Evolutionary conservation across 2,888 invertebrate genomes (phyloP).

Genomic region (Hypercompe scribonia): DNA sequence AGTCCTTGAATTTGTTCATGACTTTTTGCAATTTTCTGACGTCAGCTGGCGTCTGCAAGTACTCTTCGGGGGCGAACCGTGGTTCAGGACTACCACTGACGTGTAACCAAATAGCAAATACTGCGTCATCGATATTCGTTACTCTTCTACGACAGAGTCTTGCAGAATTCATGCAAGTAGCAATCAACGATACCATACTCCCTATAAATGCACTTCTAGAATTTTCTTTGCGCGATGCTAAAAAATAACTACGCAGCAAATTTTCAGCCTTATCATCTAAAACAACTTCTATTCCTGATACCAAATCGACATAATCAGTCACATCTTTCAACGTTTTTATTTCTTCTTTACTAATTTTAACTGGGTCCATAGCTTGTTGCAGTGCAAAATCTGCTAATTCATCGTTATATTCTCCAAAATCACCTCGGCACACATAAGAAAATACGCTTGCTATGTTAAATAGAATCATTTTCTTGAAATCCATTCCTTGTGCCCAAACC

Average conservation of each 20-base stretch:
- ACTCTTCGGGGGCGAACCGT: slow-evolving; percentile 76
- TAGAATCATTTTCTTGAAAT: slow-evolving; percentile 72
- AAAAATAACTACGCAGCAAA: slow-evolving; percentile 72
- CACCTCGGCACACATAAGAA: slow-evolving; percentile 73
- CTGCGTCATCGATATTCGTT: slow-evolving; percentile 73
- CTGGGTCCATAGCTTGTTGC: slow-evolving; percentile 61
- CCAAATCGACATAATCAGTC: slow-evolving; percentile 66
- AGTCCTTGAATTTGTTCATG: slow-evolving; percentile 72
- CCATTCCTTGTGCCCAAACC: slow-evolving; percentile 78
- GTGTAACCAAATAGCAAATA: slow-evolving; percentile 81
- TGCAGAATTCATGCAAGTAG: slow-evolving; percentile 70
- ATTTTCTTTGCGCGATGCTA: slow-evolving; percentile 74
- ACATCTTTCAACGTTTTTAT: slow-evolving; percentile 65
- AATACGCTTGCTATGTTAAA: slow-evolving; percentile 75
- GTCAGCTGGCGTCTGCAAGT: slow-evolving; percentile 72
- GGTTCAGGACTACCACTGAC: slow-evolving; percentile 74
- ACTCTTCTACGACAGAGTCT: slow-evolving; percentile 70
- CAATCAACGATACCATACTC: slow-evolving; percentile 70
- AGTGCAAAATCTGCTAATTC: slow-evolving; percentile 72
- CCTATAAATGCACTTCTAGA: slow-evolving; percentile 68
- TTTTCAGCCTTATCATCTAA: slow-evolving; percentile 64
- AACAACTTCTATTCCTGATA: slow-evolving; percentile 67
- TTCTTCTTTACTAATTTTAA: slow-evolving; percentile 59
- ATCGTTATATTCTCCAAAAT: slow-evolving; percentile 69
- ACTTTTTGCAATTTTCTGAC: slow-evolving; percentile 67